phyloP scores from a whole-genome alignment of 2,797 vertebrate genomes.

The Gambelia wislizenii region DNA sequence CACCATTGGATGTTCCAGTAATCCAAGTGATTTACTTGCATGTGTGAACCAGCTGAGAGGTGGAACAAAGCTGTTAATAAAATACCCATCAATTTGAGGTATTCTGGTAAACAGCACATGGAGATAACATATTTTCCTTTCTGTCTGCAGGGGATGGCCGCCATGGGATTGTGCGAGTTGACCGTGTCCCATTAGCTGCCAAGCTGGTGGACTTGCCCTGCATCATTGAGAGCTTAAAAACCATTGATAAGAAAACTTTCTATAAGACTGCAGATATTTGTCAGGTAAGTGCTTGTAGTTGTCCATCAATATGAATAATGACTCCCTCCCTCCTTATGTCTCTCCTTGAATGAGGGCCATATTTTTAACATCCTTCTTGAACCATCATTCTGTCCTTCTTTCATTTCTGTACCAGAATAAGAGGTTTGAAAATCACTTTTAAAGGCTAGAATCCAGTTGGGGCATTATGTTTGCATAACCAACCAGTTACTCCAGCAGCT shows the following conservation, averaged over 20 bases:
- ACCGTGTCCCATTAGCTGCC: constrained; percentile 90
- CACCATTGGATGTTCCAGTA: not conserved
- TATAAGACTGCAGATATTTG: constrained; percentile 96
- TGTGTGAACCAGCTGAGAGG: not conserved
- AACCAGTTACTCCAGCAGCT: no score
- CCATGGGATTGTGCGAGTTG: constrained; percentile 91
- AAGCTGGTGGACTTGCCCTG: constrained; percentile 96
- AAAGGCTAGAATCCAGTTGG: no score
- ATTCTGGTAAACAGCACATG: not conserved
- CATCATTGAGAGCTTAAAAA: constrained; percentile 92
- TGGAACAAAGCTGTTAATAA: not conserved
- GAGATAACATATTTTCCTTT: not conserved
- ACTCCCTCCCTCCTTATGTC: not conserved
- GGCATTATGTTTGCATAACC: no score
- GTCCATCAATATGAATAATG: not conserved
- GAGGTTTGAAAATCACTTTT: no score
- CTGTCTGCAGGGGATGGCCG: constrained; percentile 85
- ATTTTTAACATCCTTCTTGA: not conserved
- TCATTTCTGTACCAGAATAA: not conserved
- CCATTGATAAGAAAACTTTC: constrained; percentile 94
- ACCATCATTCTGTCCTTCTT: not conserved
- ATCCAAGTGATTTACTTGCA: not conserved
- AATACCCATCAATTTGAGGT: not conserved
- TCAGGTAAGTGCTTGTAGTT: constrained; percentile 84
- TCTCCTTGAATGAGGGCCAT: not conserved